Base-by-base conservation (phyloP, 35 echinoderm and acorn worm species). In the Eucidaris tribuloides region DNA sequence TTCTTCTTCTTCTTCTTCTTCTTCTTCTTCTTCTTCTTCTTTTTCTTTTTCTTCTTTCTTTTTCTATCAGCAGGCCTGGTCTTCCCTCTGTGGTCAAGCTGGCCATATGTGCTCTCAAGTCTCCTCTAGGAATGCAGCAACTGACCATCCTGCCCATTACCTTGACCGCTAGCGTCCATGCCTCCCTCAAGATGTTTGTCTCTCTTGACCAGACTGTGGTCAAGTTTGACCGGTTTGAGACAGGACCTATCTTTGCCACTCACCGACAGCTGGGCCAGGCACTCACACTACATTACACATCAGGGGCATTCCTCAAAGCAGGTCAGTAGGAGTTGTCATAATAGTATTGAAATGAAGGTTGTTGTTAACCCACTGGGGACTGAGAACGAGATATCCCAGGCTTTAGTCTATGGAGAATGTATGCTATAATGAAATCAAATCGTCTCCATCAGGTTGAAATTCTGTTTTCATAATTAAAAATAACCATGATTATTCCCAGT, bases 251-350 rank as follows among this genome's bases (percentile, higher is more conserved):
- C 39, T 93, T 92, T 82, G 86, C 95, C 0, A 93, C 95, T 35
- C 80, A 62, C n/a, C 62, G 90, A 11, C 95, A 98, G 71, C 74
- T 98, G 2, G 84, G 82, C 6, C 90, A 98, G 33, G 90, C 95
- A 9, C 70, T 98, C 17, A 93, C 95, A 7, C 24, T 98, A 24
- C 95, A 98, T 56, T 98, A 93, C 86, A 92, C 90, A 32, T 97
- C 95, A 4, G 95, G 95, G 24, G 95, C 95, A 30, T 83, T 98
- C 24, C 93, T 98, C 42, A 98, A 97, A 93, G 95, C 95, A 57
- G 95, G 95, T 98, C 48, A 83, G n/a, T n/a, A n/a, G n/a, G n/a
- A n/a, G n/a, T n/a, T n/a, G n/a, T n/a, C n/a, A n/a, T n/a, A n/a
- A n/a, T n/a, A n/a, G n/a, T n/a, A n/a, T n/a, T n/a, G n/a, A n/a